Base-by-base conservation (phyloP, 2,797 vertebrate genomes). In the Peromyscus attwateri region DNA sequence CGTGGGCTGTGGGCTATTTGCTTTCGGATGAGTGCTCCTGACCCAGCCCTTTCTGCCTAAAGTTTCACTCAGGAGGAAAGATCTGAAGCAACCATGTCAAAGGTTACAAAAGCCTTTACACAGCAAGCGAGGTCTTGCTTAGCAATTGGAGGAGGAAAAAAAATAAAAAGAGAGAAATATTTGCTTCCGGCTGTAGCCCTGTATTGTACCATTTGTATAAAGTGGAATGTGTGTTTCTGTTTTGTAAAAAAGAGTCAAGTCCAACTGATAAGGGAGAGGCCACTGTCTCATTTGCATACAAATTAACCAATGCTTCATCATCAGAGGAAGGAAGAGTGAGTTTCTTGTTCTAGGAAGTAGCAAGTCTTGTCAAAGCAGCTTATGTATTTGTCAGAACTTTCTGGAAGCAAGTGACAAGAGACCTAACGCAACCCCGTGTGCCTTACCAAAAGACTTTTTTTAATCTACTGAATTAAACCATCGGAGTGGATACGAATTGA, bases 271-370 rank as follows among this genome's bases (percentile, higher is more conserved):
- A 97, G 94, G 97, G 94, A 57, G 96, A 96, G 98, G 98, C 98
- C 97, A 97, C 75, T 87, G 95, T 97, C 92, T 89, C 94, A 98
- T 98, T 98, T 98, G 96, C 97, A 98, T 98, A 96, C 96, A 98
- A 96, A 98, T 98, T 95, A 97, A 96, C 94, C 87, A 70, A 95
- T 84, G 49, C 88, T 40, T 92, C 89, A 82, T 91, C 95, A 94
- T 76, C 95, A 83, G 23, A 31, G n/a, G 88, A 29, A 82, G 96
- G 96, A 97, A 66, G 75, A 55, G 37, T 29, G 43, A 21, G 21
- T 37, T 46, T 62, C 43, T 27, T 40, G 8, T 73, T 75, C 79
- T 40, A n/a, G 95, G 89, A 83, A 81, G 62, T 4, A 57, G 73
- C 23, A 70, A 68, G 89, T 75, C 40, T 84, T 92, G 70, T 68